Conservation (phyloP, 2,797 vertebrate genomes). For the Anabacerthia variegaticeps region DNA sequence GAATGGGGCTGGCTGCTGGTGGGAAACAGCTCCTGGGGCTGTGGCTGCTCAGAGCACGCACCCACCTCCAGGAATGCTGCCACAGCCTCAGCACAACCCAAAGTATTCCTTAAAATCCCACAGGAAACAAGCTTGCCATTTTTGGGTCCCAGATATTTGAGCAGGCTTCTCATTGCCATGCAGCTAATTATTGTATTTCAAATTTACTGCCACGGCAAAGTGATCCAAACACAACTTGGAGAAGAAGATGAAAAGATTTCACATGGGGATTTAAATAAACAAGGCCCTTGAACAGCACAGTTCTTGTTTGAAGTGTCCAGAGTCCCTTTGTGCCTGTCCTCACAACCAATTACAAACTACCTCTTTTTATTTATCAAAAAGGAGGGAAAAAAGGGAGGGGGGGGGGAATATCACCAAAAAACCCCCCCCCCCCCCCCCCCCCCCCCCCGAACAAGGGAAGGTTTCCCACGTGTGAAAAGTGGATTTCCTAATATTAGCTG, state of each 20-base stretch:
- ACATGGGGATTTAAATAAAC: background rate
- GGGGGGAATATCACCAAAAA: too few species aligned
- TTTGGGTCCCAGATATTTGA: background rate
- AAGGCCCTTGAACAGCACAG: background rate
- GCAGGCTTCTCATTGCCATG: background rate
- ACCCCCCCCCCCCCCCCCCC: too few species aligned
- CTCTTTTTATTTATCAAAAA: background rate
- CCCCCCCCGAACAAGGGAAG: background rate
- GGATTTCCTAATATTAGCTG: conserved; percentile 32
- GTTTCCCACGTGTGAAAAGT: background rate
- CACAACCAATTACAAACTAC: background rate
- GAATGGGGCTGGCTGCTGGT: background rate
- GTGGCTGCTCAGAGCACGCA: background rate
- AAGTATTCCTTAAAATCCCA: background rate
- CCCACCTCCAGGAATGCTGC: background rate
- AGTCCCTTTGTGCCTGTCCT: background rate
- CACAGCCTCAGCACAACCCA: background rate
- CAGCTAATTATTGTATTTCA: background rate
- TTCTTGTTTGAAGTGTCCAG: background rate
- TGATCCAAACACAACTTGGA: background rate
- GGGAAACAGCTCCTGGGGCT: background rate
- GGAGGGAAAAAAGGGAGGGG: too few species aligned
- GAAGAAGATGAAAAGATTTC: background rate
- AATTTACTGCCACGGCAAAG: background rate
- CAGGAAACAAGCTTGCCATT: background rate